Base-by-base conservation (phyloP, 2,888 invertebrate species). In the Drosophila imparisetae region DNA sequence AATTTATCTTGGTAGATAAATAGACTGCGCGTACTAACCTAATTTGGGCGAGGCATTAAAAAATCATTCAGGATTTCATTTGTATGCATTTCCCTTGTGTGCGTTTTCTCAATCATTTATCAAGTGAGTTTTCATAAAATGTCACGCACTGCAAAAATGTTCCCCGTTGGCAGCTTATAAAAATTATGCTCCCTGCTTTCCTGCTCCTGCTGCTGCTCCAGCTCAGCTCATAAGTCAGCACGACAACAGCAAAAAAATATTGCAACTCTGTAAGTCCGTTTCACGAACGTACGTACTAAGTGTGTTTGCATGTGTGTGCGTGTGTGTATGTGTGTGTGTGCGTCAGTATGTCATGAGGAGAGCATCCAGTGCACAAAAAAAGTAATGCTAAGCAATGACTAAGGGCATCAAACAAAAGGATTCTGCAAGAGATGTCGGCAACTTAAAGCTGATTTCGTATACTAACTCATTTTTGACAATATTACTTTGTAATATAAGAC, bases 71-170 rank as follows among this genome's bases (percentile, higher is more conserved):
- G 59, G 8, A 38, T 65, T 62, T 59, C 66, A 66, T 80, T 66
- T 75, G 67, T 69, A 55, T 66, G 70, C 67, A 45, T 59, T 69
- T 52, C 64, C 58, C 67, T 42, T 70, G 65, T 66, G 59, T 59
- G 74, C 70, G 52, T 72, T 74, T 69, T 69, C 45, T 62, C 75
- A 76, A 90, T 86, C 88, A 86, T 86, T 90, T 90, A 78, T 86
- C 90, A 90, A 81, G 81, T 81, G 86, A 83, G 83, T 83, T 88
- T 86, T 89, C 84, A 86, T 75, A 84, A 80, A 86, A 84, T 78
- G 84, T 83, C 89, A 86, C 84, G 84, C 85, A 86, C 75, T 88
- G 83, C 74, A 80, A 70, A 71, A 80, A 80, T 66, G 67, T 27
- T 75, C 67, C 75, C 76, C 62, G 81, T 75, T 81, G 79, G 67